Evolutionary conservation across 2,888 invertebrate species (phyloP).

Genomic region (Sceliomorpha sp.): DNA sequence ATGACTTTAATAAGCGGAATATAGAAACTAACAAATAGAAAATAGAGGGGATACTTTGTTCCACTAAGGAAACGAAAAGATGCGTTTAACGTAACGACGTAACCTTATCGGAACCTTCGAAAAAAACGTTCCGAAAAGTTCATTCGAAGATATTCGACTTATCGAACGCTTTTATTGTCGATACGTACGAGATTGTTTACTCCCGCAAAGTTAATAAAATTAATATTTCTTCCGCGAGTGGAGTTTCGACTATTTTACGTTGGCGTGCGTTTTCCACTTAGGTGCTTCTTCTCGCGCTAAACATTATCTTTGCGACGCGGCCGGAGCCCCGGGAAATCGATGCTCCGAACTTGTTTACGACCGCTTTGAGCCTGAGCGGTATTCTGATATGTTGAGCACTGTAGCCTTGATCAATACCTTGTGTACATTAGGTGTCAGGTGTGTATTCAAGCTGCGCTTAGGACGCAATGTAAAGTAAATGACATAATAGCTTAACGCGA

Average conservation of each 20-base stretch:
- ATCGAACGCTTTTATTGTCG: too few species aligned
- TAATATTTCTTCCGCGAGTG: neutral
- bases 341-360: slow-evolving; percentile 36
- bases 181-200: neutral
- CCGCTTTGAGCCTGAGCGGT: slow-evolving; percentile 23
- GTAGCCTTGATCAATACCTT: slow-evolving; percentile 38
- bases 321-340: slow-evolving; percentile 17
- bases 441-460: slow-evolving; percentile 30
- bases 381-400: slow-evolving; percentile 16
- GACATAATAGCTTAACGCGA: slow-evolving; percentile 16
- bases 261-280: neutral
- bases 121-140: too few species aligned
- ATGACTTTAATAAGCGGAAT: too few species aligned
- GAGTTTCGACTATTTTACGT: neutral
- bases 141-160: too few species aligned
- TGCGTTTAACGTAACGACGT: too few species aligned
- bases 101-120: too few species aligned
- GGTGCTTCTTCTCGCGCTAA: neutral
- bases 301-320: slow-evolving; percentile 16
- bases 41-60: too few species aligned
- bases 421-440: slow-evolving; percentile 39
- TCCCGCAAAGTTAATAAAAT: neutral
- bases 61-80: too few species aligned
- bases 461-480: slow-evolving; percentile 27
- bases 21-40: too few species aligned